Conservation (phyloP, 2,113 vertebrate species). For the Sakesphorus luctuosus region DNA sequence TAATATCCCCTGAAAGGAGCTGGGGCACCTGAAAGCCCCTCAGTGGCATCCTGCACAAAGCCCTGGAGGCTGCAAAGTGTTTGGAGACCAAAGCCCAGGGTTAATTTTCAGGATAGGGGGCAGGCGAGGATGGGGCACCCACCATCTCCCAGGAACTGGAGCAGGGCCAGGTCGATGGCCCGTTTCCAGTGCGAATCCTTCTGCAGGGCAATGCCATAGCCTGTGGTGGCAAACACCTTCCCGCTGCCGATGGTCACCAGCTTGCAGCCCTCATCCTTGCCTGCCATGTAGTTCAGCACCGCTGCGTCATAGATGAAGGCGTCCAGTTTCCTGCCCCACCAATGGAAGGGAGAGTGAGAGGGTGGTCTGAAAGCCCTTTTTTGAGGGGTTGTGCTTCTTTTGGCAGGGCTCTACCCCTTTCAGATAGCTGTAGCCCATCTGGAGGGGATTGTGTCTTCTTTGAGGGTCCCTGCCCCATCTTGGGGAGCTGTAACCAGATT, state of each 20-base stretch:
- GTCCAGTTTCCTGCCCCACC: conserved; percentile 88
- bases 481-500: background rate
- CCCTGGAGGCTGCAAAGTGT: background rate
- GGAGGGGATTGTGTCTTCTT: background rate
- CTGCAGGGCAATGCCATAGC: conserved; percentile 96
- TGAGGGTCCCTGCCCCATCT: background rate
- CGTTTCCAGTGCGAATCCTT: conserved; percentile 96
- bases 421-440: background rate
- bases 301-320: conserved; percentile 97
- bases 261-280: conserved; percentile 98
- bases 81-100: background rate
- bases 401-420: background rate
- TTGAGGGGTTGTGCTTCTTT: fast-evolving
- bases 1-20: background rate
- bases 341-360: background rate
- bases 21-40: background rate
- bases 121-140: conserved; percentile 22
- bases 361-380: background rate
- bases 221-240: conserved; percentile 96
- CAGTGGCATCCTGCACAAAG: background rate
- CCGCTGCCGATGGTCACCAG: conserved; percentile 97
- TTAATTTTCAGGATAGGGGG: background rate
- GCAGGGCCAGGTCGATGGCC: conserved; percentile 92
- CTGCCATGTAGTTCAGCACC: conserved; percentile 98
- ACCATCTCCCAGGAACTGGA: conserved; percentile 98